These are phyloP conservation scores for Myotis findleyi DNA, from an alignment of 2,797 vertebrate species.

Conservation along the genomic window DNA sequence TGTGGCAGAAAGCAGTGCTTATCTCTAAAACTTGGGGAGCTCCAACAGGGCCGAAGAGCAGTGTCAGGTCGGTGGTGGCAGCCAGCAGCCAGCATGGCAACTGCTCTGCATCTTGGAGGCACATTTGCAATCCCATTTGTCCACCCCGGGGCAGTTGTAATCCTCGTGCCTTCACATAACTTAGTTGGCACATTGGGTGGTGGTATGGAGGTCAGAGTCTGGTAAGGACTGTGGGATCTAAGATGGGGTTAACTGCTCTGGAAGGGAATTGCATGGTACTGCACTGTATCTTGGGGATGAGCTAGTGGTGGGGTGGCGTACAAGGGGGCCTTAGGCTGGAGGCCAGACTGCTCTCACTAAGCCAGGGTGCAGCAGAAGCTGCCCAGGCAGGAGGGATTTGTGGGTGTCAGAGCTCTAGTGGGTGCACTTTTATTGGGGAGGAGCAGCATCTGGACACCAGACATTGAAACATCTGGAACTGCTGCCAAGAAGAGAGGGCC, in stretches of 20 bases:
- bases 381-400: neutral
- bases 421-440: neutral
- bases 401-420: neutral
- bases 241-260: neutral
- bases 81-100: neutral
- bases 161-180: neutral
- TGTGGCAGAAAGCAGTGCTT: neutral
- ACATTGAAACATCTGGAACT: neutral
- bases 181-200: too few species aligned
- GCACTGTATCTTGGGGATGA: neutral
- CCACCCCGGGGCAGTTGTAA: neutral
- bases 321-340: neutral
- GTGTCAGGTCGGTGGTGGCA: neutral
- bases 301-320: rapidly evolving
- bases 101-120: neutral
- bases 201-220: neutral
- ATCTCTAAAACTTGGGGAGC: neutral
- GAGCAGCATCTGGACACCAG: neutral
- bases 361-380: neutral
- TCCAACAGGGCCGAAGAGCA: neutral
- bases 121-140: neutral
- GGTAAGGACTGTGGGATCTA: neutral
- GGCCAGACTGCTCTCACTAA: neutral
- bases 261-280: neutral
- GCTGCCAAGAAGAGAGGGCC: neutral